Percentiles rank a stretch among this genome's conserved stretches.
These are phyloP conservation scores for Prenolepis imparis DNA, from an alignment of 2,888 invertebrate genomes.

Conservation along the genomic window DNA sequence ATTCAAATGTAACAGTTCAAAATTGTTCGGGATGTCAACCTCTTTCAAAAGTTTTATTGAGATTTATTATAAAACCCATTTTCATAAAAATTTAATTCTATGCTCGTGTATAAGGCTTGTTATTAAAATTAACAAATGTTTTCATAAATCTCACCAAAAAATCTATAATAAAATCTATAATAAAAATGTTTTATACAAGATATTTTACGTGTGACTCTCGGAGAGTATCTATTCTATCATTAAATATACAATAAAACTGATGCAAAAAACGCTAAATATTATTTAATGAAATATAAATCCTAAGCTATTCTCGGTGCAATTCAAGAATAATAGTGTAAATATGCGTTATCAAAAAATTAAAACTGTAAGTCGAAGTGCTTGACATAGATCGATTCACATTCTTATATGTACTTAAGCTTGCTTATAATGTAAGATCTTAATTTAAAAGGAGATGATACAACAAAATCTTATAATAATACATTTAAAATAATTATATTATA, in stretches of 20 bases:
- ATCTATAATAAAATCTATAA: not conserved
- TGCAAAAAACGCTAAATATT: not conserved
- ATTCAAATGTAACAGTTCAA: not conserved
- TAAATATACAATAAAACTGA: conserved; percentile 15
- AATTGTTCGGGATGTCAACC: not conserved
- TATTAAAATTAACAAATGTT: conserved; percentile 18
- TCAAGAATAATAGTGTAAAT: conserved; percentile 9
- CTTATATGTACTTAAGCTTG: not conserved
- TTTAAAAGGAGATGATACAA: conserved; percentile 4
- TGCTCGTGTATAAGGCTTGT: conserved; percentile 4
- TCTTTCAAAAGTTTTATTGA: not conserved
- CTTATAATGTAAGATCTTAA: not conserved
- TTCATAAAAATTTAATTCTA: conserved; percentile 9
- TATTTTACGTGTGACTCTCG: not conserved
- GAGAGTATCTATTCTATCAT: not conserved
- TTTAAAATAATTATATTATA: conserved; percentile 33
- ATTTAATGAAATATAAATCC: conserved; percentile 5
- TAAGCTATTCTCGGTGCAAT: not conserved
- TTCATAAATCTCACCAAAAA: not conserved
- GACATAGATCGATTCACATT: not conserved
- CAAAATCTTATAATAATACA: not conserved
- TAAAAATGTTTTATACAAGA: conserved; percentile 20
- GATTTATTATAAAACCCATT: conserved; percentile 20
- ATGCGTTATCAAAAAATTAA: not conserved
- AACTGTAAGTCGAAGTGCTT: not conserved